Percentiles rank a stretch among this genome's conserved stretches.
phyloP scores from a whole-genome alignment of 2,113 vertebrate species.

The Calonectris borealis region DNA sequence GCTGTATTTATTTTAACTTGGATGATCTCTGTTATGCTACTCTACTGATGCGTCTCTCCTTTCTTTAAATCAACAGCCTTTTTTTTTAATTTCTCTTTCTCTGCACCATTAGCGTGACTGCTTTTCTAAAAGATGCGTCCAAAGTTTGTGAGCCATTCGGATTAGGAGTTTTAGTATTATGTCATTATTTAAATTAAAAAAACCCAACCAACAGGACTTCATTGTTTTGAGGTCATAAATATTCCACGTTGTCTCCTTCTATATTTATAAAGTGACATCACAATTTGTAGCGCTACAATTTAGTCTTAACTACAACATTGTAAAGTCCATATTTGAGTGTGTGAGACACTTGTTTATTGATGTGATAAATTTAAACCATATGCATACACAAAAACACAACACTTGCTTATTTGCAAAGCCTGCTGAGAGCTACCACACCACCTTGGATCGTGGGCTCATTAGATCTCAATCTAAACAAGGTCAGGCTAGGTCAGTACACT shows the following conservation, averaged over 20 bases:
- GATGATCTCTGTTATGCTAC: not conserved
- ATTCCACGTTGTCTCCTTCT: not conserved
- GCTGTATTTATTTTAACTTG: not conserved
- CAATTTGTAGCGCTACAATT: slow-evolving; percentile 37
- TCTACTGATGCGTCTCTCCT: not conserved
- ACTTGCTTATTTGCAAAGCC: slow-evolving; percentile 51
- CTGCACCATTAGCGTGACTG: not conserved
- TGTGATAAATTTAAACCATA: slow-evolving; percentile 50
- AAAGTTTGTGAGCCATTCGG: not conserved
- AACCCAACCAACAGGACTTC: not conserved
- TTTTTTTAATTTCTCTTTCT: not conserved
- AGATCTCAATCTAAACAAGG: slow-evolving; percentile 56
- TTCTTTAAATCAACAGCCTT: not conserved
- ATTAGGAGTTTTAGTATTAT: not conserved
- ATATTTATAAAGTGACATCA: slow-evolving; percentile 9
- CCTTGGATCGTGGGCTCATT: slow-evolving; percentile 40
- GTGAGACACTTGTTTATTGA: slow-evolving; percentile 61
- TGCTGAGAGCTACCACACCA: slow-evolving; percentile 44
- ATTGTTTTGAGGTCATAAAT: slow-evolving; percentile 45
- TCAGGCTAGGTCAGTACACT: slow-evolving; percentile 45
- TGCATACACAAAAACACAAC: slow-evolving; percentile 30
- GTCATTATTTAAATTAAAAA: not conserved
- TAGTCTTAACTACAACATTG: not conserved
- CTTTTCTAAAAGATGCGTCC: not conserved
- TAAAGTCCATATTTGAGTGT: not conserved